These are phyloP conservation scores for Scytalopus superciliaris DNA, from an alignment of 2,113 vertebrate species.

Conservation along the genomic window DNA sequence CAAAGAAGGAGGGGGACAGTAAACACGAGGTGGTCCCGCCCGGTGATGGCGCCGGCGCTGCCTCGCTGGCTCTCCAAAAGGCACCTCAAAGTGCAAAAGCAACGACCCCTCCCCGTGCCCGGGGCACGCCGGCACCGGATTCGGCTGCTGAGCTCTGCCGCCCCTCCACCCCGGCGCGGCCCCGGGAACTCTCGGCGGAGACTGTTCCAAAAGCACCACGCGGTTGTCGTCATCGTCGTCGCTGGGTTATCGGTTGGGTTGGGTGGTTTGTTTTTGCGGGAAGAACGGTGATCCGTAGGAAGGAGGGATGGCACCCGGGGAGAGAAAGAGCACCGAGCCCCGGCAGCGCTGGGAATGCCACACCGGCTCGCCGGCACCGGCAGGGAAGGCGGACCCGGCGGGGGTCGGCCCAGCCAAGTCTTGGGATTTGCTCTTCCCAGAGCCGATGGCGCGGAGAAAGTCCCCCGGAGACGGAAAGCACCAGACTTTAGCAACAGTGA, in stretches of 20 bases:
- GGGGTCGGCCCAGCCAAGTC: conserved; percentile 6
- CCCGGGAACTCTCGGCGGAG: neutral
- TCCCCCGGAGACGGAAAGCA: conserved; percentile 69
- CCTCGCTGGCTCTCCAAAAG: conserved; percentile 69
- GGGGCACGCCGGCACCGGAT: neutral
- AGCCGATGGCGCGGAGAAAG: conserved; percentile 23
- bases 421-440: conserved; percentile 55
- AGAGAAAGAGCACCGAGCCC: conserved; percentile 31
- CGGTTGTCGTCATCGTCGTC: neutral
- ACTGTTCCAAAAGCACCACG: conserved; percentile 47
- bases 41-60: conserved; percentile 38
- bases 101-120: conserved; percentile 16
- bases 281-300: conserved; percentile 42
- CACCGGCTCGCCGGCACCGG: neutral
- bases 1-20: conserved; percentile 29
- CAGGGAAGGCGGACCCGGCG: neutral
- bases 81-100: conserved; percentile 75
- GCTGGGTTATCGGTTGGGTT: neutral
- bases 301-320: conserved; percentile 50
- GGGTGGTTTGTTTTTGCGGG: neutral
- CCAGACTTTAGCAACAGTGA: conserved; percentile 69
- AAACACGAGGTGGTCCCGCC: conserved; percentile 48
- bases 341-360: neutral
- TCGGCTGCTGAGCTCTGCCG: neutral
- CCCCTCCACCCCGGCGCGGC: fast-evolving